Evolutionary conservation across 1,140 invertebrate genomes (phyloP).

Genomic region (Drosophila arawakana): DNA sequence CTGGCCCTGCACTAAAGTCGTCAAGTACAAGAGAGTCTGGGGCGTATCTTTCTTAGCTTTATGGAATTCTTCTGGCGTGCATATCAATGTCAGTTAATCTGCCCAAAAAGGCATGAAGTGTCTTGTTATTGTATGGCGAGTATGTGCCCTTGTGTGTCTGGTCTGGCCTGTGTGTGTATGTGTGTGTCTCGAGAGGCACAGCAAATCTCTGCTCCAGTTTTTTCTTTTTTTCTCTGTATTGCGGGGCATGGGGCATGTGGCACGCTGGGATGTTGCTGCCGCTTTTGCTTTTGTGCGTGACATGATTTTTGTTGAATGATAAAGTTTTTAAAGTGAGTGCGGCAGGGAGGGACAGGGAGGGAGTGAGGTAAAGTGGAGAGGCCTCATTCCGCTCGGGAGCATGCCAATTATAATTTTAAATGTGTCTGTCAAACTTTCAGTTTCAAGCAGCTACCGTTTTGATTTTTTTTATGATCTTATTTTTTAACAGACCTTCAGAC

Average conservation of each 20-base stretch:
- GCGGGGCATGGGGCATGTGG: not conserved
- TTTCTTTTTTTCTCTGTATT: not conserved
- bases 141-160: constrained; percentile 29
- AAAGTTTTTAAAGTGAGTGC: constrained; percentile 42
- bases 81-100: constrained; percentile 62
- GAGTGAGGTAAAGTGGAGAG: not conserved
- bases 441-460: constrained; percentile 16
- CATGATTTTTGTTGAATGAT: constrained; percentile 65
- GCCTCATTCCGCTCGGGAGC: constrained; percentile 31
- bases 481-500: constrained; percentile 21
- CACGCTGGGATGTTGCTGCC: constrained; percentile 1
- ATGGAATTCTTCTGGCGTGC: constrained; percentile 48
- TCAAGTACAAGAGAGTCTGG: constrained; percentile 37
- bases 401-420: constrained; percentile 78
- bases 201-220: constrained; percentile 51
- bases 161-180: too few species aligned
- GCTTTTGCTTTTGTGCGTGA: constrained; percentile 43
- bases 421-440: constrained; percentile 66
- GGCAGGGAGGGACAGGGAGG: not conserved
- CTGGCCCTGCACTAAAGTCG: not conserved
- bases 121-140: constrained; percentile 14
- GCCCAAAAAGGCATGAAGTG: constrained; percentile 51
- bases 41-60: constrained; percentile 41
- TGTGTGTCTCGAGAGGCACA: constrained; percentile 8
- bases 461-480: too few species aligned